phyloP scores from a whole-genome alignment of 2,888 invertebrate genomes.

The Himalopsyche tibetana region DNA sequence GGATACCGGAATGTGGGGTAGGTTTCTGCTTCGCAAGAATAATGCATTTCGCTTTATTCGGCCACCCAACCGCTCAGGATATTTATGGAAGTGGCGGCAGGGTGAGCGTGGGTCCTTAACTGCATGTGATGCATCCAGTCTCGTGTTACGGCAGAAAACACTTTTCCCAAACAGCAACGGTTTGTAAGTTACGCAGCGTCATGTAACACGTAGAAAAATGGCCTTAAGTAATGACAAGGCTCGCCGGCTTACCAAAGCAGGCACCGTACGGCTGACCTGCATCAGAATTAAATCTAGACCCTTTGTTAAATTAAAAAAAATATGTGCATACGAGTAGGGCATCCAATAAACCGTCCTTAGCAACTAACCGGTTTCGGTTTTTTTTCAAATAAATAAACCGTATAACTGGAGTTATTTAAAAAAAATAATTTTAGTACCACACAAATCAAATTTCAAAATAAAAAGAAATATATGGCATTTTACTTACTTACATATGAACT shows the following conservation, averaged over 20 bases:
- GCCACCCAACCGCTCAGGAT: conserved; percentile 12
- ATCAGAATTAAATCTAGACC: background rate
- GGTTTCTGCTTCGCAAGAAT: conserved; percentile 31
- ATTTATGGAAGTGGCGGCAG: conserved; percentile 33
- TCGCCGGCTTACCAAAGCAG: background rate
- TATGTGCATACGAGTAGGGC: background rate
- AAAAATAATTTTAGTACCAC: no score
- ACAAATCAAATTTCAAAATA: no score
- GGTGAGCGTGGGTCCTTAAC: conserved; percentile 6
- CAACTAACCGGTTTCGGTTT: no score
- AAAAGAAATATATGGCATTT: no score
- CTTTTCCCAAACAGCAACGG: background rate
- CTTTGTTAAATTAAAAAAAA: background rate
- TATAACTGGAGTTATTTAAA: no score
- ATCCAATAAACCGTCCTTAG: no score
- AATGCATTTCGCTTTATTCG: conserved; percentile 38
- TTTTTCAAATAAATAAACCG: no score
- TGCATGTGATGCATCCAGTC: conserved; percentile 26
- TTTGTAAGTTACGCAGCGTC: background rate
- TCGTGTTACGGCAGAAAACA: conserved; percentile 15
- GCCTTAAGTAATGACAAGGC: background rate
- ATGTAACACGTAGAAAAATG: background rate
- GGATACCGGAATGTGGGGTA: background rate
- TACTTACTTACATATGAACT: no score
- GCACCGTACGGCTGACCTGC: background rate